phyloP scores from a whole-genome alignment of 2,113 vertebrate genomes.

The Collichthys lucidus region DNA sequence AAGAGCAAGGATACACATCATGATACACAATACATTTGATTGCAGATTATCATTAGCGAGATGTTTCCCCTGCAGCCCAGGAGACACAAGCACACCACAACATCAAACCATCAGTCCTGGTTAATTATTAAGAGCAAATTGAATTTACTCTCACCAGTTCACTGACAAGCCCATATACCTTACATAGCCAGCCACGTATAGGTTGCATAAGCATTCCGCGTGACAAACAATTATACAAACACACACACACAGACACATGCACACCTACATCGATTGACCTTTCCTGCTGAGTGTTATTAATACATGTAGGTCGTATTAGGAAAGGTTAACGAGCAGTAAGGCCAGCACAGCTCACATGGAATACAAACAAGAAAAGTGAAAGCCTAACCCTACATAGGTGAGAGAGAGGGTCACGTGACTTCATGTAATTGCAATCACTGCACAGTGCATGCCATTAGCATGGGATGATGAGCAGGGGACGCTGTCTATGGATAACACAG shows the following conservation, averaged over 20 bases:
- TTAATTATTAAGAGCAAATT: constrained; percentile 74
- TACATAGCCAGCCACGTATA: constrained; percentile 48
- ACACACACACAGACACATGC: constrained; percentile 46
- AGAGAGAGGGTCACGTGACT: constrained; percentile 31
- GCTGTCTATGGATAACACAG: neutral
- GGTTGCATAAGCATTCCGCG: constrained; percentile 65
- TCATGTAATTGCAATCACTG: neutral
- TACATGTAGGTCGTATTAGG: constrained; percentile 79
- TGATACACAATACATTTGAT: constrained; percentile 39
- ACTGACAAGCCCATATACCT: constrained; percentile 51
- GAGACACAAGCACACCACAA: constrained; percentile 38
- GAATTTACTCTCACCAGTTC: constrained; percentile 57
- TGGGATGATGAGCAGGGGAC: neutral
- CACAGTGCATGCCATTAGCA: neutral
- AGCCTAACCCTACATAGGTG: constrained; percentile 19
- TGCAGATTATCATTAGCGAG: constrained; percentile 49
- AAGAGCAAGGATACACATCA: constrained; percentile 20
- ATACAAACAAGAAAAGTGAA: constrained; percentile 70
- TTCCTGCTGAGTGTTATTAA: constrained; percentile 82
- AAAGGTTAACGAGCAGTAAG: constrained; percentile 85
- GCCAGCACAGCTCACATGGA: constrained; percentile 60
- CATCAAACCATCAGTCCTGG: constrained; percentile 54
- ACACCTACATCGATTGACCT: constrained; percentile 80
- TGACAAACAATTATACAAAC: constrained; percentile 75
- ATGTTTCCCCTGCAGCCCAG: constrained; percentile 25